These are phyloP conservation scores for Antedon mediterranea DNA, from an alignment of 53 echinoderm and acorn worm species.

Conservation along the genomic window DNA sequence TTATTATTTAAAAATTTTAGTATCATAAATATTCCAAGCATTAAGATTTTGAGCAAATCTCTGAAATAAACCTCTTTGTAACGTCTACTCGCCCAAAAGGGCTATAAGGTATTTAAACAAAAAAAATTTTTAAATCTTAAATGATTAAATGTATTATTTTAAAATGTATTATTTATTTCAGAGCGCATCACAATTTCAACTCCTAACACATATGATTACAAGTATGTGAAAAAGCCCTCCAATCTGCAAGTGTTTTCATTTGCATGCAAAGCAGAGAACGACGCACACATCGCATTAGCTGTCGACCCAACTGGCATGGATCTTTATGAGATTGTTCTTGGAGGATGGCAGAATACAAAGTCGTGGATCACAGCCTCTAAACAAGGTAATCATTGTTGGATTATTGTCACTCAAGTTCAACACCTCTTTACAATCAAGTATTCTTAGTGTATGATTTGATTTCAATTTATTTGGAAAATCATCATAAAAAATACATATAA, in stretches of 20 bases:
- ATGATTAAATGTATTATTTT: too few relatives aligned
- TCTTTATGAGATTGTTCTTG: conserved; percentile 77
- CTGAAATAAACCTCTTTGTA: too few relatives aligned
- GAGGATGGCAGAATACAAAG: conserved; percentile 68
- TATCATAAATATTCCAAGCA: too few relatives aligned
- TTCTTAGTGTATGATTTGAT: too few relatives aligned
- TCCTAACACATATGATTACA: conserved; percentile 74
- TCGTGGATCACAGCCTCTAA: conserved; percentile 68
- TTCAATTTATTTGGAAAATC: too few relatives aligned
- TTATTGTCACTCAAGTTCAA: neutral
- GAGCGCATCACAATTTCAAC: conserved; percentile 92
- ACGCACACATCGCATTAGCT: conserved; percentile 64
- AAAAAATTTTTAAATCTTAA: too few relatives aligned
- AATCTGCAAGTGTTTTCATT: conserved; percentile 62
- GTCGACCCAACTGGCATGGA: conserved; percentile 27
- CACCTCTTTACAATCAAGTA: too few relatives aligned
- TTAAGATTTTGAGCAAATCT: too few relatives aligned
- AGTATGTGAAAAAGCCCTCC: conserved; percentile 54
- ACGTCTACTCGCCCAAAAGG: too few relatives aligned
- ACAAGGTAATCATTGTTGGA: conserved; percentile 27
- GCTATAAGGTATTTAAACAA: too few relatives aligned
- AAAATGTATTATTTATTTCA: conserved; percentile 18
- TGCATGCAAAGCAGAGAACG: conserved; percentile 73
- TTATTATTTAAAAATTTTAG: too few relatives aligned
- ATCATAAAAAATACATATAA: too few relatives aligned